Conservation (phyloP, 2,797 vertebrate species). For the Crypturellus tataupa region DNA sequence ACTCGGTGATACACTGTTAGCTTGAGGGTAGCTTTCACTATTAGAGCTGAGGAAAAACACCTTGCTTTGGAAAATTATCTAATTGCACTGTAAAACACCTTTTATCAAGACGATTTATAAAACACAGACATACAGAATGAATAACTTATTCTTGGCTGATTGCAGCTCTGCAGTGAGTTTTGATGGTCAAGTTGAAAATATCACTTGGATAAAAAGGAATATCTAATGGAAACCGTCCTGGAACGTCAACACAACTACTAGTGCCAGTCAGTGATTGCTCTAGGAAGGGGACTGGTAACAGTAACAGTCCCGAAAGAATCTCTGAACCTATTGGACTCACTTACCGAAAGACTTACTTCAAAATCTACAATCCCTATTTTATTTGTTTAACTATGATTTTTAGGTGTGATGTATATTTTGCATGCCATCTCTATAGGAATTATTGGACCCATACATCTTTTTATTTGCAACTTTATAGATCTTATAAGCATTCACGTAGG, state of each 20-base stretch:
- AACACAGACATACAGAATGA: background rate
- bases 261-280: background rate
- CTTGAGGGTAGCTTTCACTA: background rate
- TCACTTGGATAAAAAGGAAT: conserved; percentile 3
- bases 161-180: conserved; percentile 16
- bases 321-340: background rate
- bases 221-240: conserved; percentile 23
- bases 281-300: background rate
- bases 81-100: background rate
- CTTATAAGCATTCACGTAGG: background rate
- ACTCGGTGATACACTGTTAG: background rate
- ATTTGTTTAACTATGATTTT: conserved; percentile 4
- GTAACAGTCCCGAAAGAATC: background rate
- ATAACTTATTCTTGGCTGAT: conserved; percentile 5
- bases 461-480: background rate
- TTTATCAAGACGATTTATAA: background rate
- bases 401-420: background rate
- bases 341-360: conserved; percentile 7
- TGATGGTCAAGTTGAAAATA: background rate
- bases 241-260: background rate
- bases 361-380: background rate
- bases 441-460: background rate
- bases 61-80: background rate
- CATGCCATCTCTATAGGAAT: background rate
- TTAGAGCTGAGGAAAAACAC: background rate